phyloP scores from a whole-genome alignment of 2,797 vertebrate genomes.

The Peromyscus melanophrys region DNA sequence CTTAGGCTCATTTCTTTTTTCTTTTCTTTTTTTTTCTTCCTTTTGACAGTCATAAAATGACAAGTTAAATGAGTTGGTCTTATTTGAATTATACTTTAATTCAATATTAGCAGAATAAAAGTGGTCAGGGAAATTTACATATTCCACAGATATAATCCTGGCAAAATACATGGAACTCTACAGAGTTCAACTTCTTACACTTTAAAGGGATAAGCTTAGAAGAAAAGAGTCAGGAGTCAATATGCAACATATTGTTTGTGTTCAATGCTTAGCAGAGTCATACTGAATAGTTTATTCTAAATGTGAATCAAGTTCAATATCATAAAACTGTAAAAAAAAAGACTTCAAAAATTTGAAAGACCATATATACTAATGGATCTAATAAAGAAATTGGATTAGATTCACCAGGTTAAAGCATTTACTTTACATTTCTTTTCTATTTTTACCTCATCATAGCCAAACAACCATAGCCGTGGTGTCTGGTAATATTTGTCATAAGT shows the following conservation, averaged over 20 bases:
- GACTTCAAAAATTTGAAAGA: conserved; percentile 62
- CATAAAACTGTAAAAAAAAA: conserved; percentile 45
- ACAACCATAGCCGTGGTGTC: conserved; percentile 98
- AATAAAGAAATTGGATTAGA: conserved; percentile 53
- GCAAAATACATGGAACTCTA: conserved; percentile 44
- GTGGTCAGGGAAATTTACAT: not conserved
- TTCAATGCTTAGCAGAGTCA: conserved; percentile 47
- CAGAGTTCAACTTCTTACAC: conserved; percentile 27
- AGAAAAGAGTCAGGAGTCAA: conserved; percentile 37
- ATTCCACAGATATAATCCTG: not conserved
- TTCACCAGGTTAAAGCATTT: conserved; percentile 63
- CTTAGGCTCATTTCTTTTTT: conserved; percentile 9
- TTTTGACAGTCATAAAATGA: not conserved
- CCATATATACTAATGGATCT: not conserved
- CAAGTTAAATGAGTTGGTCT: conserved; percentile 45
- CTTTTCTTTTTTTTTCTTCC: conserved; percentile 24
- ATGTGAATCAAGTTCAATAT: conserved; percentile 2
- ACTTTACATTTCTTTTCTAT: not conserved
- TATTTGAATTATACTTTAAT: conserved; percentile 58
- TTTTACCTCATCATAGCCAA: conserved; percentile 98
- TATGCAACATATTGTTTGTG: not conserved
- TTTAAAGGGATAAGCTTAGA: conserved; percentile 54
- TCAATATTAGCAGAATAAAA: conserved; percentile 29
- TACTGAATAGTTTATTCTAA: not conserved
- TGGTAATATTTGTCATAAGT: conserved; percentile 99